Evolutionary conservation across 1,140 invertebrate genomes (phyloP).

Genomic region (Hormaphis cornu): DNA sequence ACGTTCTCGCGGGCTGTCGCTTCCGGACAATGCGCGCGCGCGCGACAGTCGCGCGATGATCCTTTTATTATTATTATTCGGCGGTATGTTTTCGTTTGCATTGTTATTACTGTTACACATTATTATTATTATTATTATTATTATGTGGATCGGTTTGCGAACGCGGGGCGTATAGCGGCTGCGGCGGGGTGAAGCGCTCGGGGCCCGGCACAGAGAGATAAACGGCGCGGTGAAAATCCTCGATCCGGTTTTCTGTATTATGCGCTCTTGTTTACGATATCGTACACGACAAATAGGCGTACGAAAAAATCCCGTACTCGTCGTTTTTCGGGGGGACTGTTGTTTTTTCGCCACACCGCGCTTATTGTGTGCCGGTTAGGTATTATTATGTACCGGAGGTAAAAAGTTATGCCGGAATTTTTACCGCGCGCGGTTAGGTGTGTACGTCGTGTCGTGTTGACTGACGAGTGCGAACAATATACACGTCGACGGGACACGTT

Average conservation of each 20-base stretch:
- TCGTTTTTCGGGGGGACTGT: neutral
- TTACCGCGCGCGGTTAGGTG: too few species aligned
- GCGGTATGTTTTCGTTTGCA: neutral
- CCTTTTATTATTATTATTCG: slow-evolving; percentile 15
- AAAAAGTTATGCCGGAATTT: too few species aligned
- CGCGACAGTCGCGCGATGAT: neutral
- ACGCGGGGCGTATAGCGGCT: neutral
- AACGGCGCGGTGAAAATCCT: neutral
- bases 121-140: too few species aligned
- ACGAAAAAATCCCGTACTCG: neutral
- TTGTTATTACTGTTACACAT: neutral
- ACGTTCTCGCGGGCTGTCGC: slow-evolving; percentile 28
- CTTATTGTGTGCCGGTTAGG: neutral
- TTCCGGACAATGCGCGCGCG: neutral
- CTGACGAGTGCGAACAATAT: too few species aligned
- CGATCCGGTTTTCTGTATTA: neutral
- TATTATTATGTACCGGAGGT: too few species aligned
- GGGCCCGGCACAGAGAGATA: too few species aligned
- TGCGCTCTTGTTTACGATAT: neutral
- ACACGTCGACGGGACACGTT: too few species aligned
- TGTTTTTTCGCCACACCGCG: neutral
- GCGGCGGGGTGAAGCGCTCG: too few species aligned
- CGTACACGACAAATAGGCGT: neutral
- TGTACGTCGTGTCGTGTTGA: too few species aligned
- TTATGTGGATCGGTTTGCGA: too few species aligned